Percentiles rank a stretch among this genome's conserved stretches.
Conservation (phyloP, 2,888 invertebrate species). For the Ophioninae sp. region DNA sequence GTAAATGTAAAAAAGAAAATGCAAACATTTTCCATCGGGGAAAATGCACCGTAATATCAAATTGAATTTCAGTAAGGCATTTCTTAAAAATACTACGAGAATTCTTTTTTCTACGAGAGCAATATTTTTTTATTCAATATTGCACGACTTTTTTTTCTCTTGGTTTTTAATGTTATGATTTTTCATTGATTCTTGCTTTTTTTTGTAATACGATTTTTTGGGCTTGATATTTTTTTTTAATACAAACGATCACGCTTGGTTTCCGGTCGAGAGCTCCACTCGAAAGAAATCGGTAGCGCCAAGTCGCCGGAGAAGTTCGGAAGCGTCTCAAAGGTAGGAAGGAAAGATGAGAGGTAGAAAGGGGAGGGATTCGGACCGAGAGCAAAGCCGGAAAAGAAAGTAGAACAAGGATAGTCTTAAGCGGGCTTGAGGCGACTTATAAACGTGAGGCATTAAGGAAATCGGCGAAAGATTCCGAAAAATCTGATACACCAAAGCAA, state of each 20-base stretch:
- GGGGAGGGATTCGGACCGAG: not conserved
- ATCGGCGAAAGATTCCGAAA: not conserved
- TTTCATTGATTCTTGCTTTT: too few relatives aligned
- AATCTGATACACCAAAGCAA: not conserved
- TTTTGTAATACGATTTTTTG: not conserved
- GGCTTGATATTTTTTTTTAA: not conserved
- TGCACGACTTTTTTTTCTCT: not conserved
- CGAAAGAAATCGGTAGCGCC: not conserved
- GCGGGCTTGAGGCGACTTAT: not conserved
- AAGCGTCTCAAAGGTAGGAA: not conserved
- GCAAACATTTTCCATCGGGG: too few relatives aligned
- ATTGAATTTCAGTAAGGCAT: too few relatives aligned
- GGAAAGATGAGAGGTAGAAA: not conserved
- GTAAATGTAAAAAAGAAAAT: too few relatives aligned
- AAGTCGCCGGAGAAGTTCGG: not conserved
- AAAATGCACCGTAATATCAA: too few relatives aligned
- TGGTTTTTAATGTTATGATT: too few relatives aligned
- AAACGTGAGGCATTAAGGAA: not conserved
- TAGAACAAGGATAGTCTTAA: constrained; percentile 18
- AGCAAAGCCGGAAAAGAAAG: constrained; percentile 4
- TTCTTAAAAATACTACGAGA: not conserved
- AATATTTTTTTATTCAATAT: not conserved
- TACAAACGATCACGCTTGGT: not conserved
- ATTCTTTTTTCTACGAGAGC: not conserved
- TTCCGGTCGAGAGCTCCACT: too few relatives aligned